Evolutionary conservation across 1,140 invertebrate genomes (phyloP), one percentile per base, ranked within the genome.

Genomic region (Coelopa frigida): DNA sequence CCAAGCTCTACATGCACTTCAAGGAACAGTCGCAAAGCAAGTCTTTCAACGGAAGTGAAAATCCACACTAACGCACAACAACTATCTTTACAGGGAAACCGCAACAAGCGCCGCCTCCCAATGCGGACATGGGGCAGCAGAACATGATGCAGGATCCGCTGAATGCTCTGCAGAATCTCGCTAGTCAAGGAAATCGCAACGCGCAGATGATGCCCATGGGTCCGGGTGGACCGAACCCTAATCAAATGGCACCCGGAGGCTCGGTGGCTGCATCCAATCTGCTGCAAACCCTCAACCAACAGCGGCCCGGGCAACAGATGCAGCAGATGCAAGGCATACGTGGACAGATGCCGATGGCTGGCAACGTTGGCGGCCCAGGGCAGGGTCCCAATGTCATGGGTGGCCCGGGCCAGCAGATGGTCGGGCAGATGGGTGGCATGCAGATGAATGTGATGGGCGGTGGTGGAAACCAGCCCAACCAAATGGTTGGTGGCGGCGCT

Each of bases 1-100:
- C 89, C 0, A 80, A 89, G 56, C 71, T 94, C 1, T 91, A 94
- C 54, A 73, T 94, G 38, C 89, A 93, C 74, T 84, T 94, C 36
- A 66, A 66, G 45, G 63, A 66, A 23, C 48, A 62, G 49, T 55
- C 58, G 0, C 54, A 51, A 41, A 56, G 59, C 12, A 59, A 61
- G 35, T 53, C 8, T 27, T 8, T 37, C n/a, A 10, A 14, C 23
- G 5, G 18, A n/a, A n/a, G n/a, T n/a, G n/a, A n/a, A n/a, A n/a
- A n/a, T n/a, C n/a, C n/a, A n/a, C n/a, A n/a, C n/a, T n/a, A n/a
- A n/a, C n/a, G n/a, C n/a, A n/a, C n/a, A n/a, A n/a, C n/a, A n/a
- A n/a, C n/a, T n/a, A n/a, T n/a, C n/a, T n/a, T 14, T 31, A n/a
- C 31, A 49, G 42, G 47, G 29, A 29, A 41, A 21, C 52, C 56